Evolutionary conservation across 2,888 invertebrate genomes (phyloP), one percentile per base, ranked within the genome.

Genomic region (Sminthurides aquaticus): DNA sequence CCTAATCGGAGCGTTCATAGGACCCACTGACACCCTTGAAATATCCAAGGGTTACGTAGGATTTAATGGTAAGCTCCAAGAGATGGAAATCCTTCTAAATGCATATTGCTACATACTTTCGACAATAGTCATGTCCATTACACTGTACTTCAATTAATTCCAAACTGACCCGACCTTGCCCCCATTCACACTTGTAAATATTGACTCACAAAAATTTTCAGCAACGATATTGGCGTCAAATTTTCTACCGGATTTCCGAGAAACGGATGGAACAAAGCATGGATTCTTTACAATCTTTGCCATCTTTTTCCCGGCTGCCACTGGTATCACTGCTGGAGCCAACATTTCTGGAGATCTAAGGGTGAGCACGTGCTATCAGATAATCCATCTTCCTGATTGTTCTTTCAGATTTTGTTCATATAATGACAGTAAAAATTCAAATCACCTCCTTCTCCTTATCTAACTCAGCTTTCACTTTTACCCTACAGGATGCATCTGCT

Each of bases 1-100:
- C 79, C 80, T 91, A 62, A 84, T 97, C 71, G 98, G 98, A 3
- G 86, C 90, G 29, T 80, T 91, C 59, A 82, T 95, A 57, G 91
- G 94, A 0, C 91, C 95, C 0, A 86, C 86, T 76, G 85, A 82
- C 67, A 85, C 86, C 5, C 78, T 82, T 34, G 86, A 86, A 71
- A 77, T 79, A 65, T 86, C 90, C 1, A 87, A 89, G 79, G 98
- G 98, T 29, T 94, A 91, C 76, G 79, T 93, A 0, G 96, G 96
- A 26, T 94, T 90, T 77, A 89, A 88, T 76, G 82, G 96, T 96
- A 81, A 85, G 84, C 15, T n/a, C n/a, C n/a, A n/a, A n/a, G n/a
- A n/a, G n/a, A n/a, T n/a, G n/a, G n/a, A n/a, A n/a, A n/a, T n/a
- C n/a, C n/a, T n/a, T n/a, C n/a, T n/a, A n/a, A n/a, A n/a, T n/a